Evolutionary conservation across 2,888 invertebrate genomes (phyloP), one percentile per base, ranked within the genome.

Genomic region (Drymonia ruficornis): DNA sequence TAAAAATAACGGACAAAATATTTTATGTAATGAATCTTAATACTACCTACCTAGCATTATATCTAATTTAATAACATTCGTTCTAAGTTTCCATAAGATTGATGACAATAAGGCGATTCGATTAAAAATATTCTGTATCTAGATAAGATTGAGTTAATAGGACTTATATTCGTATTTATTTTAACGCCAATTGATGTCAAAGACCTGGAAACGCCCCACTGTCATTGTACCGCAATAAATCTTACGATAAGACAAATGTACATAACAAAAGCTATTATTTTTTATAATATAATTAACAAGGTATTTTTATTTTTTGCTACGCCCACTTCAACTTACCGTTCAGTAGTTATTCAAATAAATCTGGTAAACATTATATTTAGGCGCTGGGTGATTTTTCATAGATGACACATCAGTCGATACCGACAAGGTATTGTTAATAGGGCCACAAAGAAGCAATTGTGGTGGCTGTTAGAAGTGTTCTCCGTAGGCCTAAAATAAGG

Each of bases 141-240:
- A 58, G 61, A 67, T 67, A 59, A 59, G 57, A 53, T 15, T 57
- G 57, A 47, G 28, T 50, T 61, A 61, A 61, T 56, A 56, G 47
- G 44, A 52, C 11, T 51, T 56, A 48, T 46, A 53, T 50, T 47
- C 8, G 36, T 52, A 52, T 68, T 59, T 43, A 56, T 58, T 63
- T 63, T 59, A 54, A 68, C 56, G 44, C 50, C 57, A 53, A 55
- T 23, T 55, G 29, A 61, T 50, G 63, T 56, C 67, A 69, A 58
- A 72, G 53, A 52, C 54, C 56, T 52, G 52, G 50, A 45, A 57
- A 57, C 49, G 40, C 55, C 55, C 43, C 55, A 45, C 19, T 19
- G 19, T 43, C 43, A 43, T 19, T 43, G 43, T 43, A 15, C 43
- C 6, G 7, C 13, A 16, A 40, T 40, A 40, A 36, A 36, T 36